Evolutionary conservation across 2,113 vertebrate species (phyloP).

Genomic region (Neotoma lepida): DNA sequence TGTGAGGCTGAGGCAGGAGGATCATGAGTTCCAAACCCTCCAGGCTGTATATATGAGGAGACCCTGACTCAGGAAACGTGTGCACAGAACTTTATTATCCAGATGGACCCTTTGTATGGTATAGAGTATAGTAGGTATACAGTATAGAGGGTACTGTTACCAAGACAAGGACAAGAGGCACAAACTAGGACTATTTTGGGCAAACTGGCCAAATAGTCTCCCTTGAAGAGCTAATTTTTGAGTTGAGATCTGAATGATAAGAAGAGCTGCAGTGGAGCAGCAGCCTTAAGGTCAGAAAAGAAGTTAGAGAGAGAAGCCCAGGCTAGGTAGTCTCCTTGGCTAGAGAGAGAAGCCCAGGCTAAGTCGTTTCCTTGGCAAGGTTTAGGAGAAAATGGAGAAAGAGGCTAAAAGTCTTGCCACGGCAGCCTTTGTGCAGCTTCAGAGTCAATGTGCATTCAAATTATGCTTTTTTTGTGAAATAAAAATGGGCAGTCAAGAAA

Average conservation of each 20-base stretch:
- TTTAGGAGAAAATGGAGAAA: neutral
- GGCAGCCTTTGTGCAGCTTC: neutral
- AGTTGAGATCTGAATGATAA: neutral
- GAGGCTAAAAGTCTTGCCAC: neutral
- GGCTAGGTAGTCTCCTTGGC: no score
- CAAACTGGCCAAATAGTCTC: neutral
- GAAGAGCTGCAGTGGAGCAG: neutral
- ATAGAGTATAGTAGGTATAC: neutral
- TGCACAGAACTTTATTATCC: neutral
- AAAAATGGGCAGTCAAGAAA: neutral
- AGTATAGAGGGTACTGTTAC: neutral
- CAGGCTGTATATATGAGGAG: neutral
- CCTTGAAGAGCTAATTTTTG: slow-evolving; percentile 29
- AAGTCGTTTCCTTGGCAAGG: neutral
- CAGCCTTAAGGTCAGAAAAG: neutral
- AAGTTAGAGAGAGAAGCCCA: neutral
- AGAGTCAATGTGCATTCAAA: neutral
- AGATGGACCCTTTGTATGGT: neutral
- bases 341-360: neutral
- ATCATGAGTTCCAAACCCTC: neutral
- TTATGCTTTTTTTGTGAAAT: neutral
- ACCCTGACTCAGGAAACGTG: neutral
- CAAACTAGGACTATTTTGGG: neutral
- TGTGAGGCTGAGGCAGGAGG: neutral
- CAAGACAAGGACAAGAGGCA: neutral